Evolutionary conservation across 2,888 invertebrate species (phyloP), one percentile per base, ranked within the genome.

Genomic region (Epiblema foenella): DNA sequence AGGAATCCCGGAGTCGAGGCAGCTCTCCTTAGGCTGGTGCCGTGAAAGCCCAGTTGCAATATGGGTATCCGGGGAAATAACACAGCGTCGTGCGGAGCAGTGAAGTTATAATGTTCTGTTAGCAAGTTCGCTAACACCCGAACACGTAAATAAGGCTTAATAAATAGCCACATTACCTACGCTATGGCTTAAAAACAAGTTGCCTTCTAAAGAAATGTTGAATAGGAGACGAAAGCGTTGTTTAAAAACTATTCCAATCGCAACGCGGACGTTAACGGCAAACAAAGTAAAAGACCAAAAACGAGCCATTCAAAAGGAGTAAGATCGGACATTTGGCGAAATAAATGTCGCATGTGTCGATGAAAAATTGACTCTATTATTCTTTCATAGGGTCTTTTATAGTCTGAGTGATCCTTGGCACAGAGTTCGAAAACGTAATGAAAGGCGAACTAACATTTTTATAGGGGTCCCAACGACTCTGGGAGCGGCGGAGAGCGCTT

Each of bases 381-480:
- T 42, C 42, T 0, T 62, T 4, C 39, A 60, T 81, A 86, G 70
- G 77, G 87, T 80, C 68, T 75, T 77, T 73, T 83, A 83, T 86
- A 58, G 78, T 72, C 42, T 76, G 80, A 69, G 63, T 56, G 29
- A 42, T 46, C 54, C 60, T 74, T 73, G 77, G 81, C 81, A 81
- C 83, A 81, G 83, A 81, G 85, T 82, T 83, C 85, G 83, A 80
- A 86, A 89, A 88, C 87, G 90, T 90, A 91, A 91, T 91, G 92
- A 90, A 91, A 91, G 85, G 87, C 84, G 87, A 89, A 86, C 89
- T 90, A 90, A 91, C 91, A 90, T 91, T 91, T 91, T 91, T 91
- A 91, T 91, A 89, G 92, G 86, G 90, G 90, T 88, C 90, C 85
- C 88, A 91, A 91, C 90, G 91, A 88, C 86, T 88, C 89, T 85